A percentile compares a stretch with the other conserved stretches of the same genome.
Conservation (phyloP, 2,113 vertebrate species). For the Thamnophis sirtalis region DNA sequence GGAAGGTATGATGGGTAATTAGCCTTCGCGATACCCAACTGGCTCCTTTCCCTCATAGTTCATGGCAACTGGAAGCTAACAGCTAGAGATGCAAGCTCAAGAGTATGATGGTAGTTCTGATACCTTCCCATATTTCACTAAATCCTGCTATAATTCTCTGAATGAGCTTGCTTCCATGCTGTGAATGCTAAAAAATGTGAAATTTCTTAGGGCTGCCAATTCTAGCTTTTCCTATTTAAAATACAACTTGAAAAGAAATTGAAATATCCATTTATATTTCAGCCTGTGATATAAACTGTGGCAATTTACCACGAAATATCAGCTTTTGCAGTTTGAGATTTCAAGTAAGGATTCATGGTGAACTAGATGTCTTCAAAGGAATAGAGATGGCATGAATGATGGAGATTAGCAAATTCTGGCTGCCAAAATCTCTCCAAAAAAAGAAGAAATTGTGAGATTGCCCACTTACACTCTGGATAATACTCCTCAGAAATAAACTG, state of each 20-base stretch:
- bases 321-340: conserved; percentile 43
- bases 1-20: neutral
- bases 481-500: no score
- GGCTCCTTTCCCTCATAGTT: neutral
- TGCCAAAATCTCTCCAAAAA: neutral
- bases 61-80: no score
- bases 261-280: conserved; percentile 58
- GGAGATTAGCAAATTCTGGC: neutral
- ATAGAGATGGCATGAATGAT: neutral
- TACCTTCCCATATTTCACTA: neutral
- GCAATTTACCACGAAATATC: conserved; percentile 55
- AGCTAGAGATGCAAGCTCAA: no score
- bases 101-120: no score
- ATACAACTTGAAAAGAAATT: conserved; percentile 52
- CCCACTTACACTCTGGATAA: neutral
- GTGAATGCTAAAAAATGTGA: neutral
- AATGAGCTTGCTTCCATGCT: neutral
- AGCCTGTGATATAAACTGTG: conserved; percentile 49
- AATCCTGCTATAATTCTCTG: neutral
- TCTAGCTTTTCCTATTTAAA: neutral
- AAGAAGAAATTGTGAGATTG: neutral
- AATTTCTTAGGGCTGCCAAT: neutral
- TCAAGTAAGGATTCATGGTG: neutral
- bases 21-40: neutral
- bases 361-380: neutral